Base-by-base conservation (phyloP, 1,140 invertebrate genomes). In the Ditylenchus dipsaci region DNA sequence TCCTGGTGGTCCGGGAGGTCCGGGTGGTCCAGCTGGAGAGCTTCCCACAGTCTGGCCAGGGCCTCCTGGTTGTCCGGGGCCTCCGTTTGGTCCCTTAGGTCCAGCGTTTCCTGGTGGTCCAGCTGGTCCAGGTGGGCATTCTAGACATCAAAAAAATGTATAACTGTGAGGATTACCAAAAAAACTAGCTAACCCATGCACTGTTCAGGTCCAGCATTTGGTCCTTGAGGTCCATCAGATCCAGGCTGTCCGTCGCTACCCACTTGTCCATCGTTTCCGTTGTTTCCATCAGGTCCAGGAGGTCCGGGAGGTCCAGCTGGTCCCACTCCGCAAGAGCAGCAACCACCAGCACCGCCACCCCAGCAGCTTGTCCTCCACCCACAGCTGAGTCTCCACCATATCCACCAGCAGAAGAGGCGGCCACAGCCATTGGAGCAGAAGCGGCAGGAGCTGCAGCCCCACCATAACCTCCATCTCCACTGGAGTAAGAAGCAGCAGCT, bases 71-170 rank as follows among this genome's bases (percentile, higher is more conserved):
- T 61, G 59, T 61, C 59, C 59, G 38, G 59, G 29, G n/a, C n/a
- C 59, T 3, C 59, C 59, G 26, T 19, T 19, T 61, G 59, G 59
- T 33, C 59, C 59, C 26, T 61, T 61, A 3, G 59, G 59, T 61
- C 59, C 59, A 61, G 59, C 59, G n/a, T 61, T 61, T 61, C 59
- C 59, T 5, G 59, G n/a, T n/a, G 59, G 38, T 7, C 59, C 59
- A 19, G 59, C n/a, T n/a, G 59, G 59, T 61, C 59, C 59, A 30
- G 59, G 59, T 61, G 59, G 59, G 21, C 59, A 61, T n/a, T 61
- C 59, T 21, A 61, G 3, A 30, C 59, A 61, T 61, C 1, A 56
- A 56, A 56, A 3, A 56, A 3, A 13, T 56, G 3, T 5, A 23
- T 5, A 56, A 5, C 29, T 3, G 3, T 56, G 13, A 5, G 33